Percentiles rank a stretch among this genome's conserved stretches.
Evolutionary conservation across 2,888 invertebrate genomes (phyloP).

Genomic region (Eupeodes latifasciatus): DNA sequence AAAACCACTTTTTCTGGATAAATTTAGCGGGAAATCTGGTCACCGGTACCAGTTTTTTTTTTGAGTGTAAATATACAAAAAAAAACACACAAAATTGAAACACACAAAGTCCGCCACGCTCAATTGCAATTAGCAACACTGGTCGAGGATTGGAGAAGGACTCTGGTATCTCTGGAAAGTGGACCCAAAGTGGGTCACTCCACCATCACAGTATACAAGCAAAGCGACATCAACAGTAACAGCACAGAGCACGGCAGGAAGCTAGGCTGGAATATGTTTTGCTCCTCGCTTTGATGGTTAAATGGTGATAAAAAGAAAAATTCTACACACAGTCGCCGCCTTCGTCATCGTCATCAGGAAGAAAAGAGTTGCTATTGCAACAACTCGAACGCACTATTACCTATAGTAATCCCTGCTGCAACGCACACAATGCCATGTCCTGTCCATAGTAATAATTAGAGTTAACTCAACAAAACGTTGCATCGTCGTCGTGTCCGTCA

Average conservation of each 20-base stretch:
- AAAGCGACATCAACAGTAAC: not conserved
- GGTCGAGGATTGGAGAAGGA: constrained; percentile 12
- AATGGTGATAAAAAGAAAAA: constrained; percentile 56
- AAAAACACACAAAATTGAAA: not conserved
- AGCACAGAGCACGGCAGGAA: not conserved
- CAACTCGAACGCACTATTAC: constrained; percentile 67
- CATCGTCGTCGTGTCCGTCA: no score
- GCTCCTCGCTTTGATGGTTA: constrained; percentile 51
- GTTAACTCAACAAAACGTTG: constrained; percentile 10
- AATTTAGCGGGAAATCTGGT: no score
- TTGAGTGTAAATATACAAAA: not conserved
- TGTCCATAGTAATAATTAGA: constrained; percentile 8
- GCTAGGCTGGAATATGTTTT: constrained; percentile 25
- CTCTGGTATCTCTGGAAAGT: constrained; percentile 17
- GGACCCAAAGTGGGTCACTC: constrained; percentile 50
- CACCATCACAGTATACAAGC: not conserved
- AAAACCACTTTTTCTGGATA: no score
- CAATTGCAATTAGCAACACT: constrained; percentile 68
- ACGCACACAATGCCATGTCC: constrained; percentile 32
- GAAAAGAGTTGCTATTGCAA: constrained; percentile 4
- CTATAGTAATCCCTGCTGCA: constrained; percentile 47
- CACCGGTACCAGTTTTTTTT: no score
- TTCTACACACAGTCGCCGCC: not conserved
- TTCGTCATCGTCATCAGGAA: not conserved
- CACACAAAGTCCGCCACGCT: constrained; percentile 26